Percentiles rank a stretch among this genome's conserved stretches.
Evolutionary conservation across 2,797 vertebrate genomes (phyloP).

Genomic region (Enteromius unitaeniatus): DNA sequence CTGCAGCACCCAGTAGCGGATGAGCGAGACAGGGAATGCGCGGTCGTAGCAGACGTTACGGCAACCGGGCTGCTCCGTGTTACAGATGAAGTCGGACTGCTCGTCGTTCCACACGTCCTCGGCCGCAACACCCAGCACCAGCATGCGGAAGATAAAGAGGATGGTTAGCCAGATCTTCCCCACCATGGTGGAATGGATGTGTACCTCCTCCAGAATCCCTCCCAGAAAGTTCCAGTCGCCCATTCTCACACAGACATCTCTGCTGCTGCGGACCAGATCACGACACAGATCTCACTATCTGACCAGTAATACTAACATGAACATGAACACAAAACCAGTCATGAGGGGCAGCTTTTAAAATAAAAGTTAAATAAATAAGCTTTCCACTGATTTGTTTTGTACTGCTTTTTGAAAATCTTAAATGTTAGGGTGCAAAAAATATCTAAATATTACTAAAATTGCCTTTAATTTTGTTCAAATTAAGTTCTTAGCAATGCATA

Average conservation of each 20-base stretch:
- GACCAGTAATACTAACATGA: neutral
- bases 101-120: conserved; percentile 93
- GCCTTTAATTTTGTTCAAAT: too few species aligned
- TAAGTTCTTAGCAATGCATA: too few species aligned
- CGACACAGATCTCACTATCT: neutral
- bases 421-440: too few species aligned
- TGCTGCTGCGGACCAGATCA: neutral
- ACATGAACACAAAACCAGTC: neutral
- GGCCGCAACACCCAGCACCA: conserved; percentile 87
- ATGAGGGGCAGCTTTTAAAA: neutral
- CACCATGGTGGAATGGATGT: conserved; percentile 90
- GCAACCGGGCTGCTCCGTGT: conserved; percentile 89
- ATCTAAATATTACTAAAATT: too few species aligned
- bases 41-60: conserved; percentile 89
- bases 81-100: conserved; percentile 90
- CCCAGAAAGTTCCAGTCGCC: conserved; percentile 93
- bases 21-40: conserved; percentile 91
- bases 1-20: conserved; percentile 92
- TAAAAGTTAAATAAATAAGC: too few species aligned
- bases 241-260: conserved; percentile 78
- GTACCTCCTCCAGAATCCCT: conserved; percentile 90
- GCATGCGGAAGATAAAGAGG: conserved; percentile 91
- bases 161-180: conserved; percentile 94
- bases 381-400: neutral
- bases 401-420: too few species aligned